Evolutionary conservation across 2,888 invertebrate species (phyloP).

Genomic region (Drosophila multiciliata): DNA sequence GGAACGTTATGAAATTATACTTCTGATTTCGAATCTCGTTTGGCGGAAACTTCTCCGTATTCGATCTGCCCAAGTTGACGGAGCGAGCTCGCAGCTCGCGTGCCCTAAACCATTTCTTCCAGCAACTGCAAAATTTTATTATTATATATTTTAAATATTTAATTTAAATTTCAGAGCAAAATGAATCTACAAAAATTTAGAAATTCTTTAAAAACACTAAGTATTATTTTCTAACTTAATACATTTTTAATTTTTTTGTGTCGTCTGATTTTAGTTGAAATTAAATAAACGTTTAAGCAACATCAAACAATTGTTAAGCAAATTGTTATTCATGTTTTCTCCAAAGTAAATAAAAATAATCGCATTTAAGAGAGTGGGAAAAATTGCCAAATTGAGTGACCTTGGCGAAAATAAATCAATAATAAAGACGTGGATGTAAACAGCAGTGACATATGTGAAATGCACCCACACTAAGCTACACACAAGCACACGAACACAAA

Average conservation of each 20-base stretch:
- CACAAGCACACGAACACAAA: not conserved
- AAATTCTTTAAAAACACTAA: not conserved
- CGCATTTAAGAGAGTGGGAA: not conserved
- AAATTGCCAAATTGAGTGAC: slow-evolving; percentile 5
- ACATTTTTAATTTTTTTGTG: not conserved
- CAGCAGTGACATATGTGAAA: not conserved
- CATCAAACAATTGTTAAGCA: too few species aligned
- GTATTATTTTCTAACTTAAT: too few species aligned
- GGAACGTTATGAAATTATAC: slow-evolving; percentile 96
- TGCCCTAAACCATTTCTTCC: slow-evolving; percentile 90
- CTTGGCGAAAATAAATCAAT: slow-evolving; percentile 28
- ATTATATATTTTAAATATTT: not conserved
- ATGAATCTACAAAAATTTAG: not conserved
- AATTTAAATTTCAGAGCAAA: not conserved
- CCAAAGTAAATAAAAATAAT: not conserved
- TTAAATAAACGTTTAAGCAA: not conserved
- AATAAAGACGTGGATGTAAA: not conserved
- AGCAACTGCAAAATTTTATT: slow-evolving; percentile 88
- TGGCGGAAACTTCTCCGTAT: slow-evolving; percentile 94
- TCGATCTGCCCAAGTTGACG: slow-evolving; percentile 91
- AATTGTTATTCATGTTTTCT: not conserved
- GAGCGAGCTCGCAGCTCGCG: slow-evolving; percentile 91
- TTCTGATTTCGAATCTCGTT: slow-evolving; percentile 99
- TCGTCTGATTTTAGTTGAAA: not conserved
- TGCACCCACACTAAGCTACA: slow-evolving; percentile 1